These are phyloP conservation scores for Cyrtonyx montezumae DNA, from an alignment of 2,113 vertebrate species.

Conservation along the genomic window DNA sequence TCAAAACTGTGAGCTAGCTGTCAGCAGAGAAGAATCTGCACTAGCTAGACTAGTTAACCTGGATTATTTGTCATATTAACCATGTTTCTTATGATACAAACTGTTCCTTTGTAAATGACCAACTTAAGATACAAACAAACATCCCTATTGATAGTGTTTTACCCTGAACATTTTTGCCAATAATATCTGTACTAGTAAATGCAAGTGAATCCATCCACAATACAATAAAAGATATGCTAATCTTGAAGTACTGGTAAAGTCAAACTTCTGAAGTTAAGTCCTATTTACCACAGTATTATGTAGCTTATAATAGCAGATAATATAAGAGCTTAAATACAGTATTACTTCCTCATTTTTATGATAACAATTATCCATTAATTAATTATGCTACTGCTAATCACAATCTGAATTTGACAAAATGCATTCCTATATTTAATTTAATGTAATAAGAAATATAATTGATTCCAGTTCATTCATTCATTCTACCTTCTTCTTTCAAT, in stretches of 20 bases:
- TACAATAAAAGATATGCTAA: background rate
- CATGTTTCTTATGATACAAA: background rate
- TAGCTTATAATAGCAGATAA: background rate
- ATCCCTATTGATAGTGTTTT: background rate
- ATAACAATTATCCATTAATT: background rate
- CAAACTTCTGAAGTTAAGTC: background rate
- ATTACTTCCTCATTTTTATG: background rate
- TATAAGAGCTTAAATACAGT: background rate
- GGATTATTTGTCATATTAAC: background rate
- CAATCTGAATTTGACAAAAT: background rate
- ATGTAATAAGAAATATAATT: background rate
- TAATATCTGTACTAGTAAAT: background rate
- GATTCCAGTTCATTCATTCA: background rate
- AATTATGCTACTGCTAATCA: background rate
- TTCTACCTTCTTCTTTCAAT: too few relatives aligned
- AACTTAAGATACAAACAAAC: background rate
- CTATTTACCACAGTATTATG: background rate
- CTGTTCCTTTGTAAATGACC: background rate
- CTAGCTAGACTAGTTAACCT: background rate
- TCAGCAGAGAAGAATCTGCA: background rate
- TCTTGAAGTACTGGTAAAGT: background rate
- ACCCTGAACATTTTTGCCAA: background rate
- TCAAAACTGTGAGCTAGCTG: background rate
- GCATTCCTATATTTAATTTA: background rate
- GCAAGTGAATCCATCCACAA: background rate